A percentile compares a stretch with the other conserved stretches of the same genome.
These are phyloP conservation scores for Willisornis vidua DNA, from an alignment of 2,113 vertebrate genomes.

Conservation along the genomic window DNA sequence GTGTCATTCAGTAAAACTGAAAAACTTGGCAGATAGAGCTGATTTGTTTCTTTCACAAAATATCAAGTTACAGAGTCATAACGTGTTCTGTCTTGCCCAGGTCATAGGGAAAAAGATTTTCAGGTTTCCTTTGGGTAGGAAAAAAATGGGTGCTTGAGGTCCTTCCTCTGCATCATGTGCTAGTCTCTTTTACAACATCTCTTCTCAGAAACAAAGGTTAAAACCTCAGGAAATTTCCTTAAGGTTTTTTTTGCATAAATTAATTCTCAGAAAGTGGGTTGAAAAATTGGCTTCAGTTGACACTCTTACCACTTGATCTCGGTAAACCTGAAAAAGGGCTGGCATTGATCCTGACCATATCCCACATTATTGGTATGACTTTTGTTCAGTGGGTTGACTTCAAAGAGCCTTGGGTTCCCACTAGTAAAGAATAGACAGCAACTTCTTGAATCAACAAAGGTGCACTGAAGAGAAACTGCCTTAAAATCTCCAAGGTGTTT, in stretches of 20 bases:
- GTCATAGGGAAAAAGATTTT: background rate
- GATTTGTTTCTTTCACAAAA: conserved; percentile 34
- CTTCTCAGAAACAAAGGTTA: conserved; percentile 30
- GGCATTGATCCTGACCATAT: background rate
- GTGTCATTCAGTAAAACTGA: conserved; percentile 25
- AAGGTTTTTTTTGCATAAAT: background rate
- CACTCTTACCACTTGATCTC: background rate
- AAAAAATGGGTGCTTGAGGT: background rate
- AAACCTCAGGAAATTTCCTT: conserved; percentile 32
- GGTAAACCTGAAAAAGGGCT: background rate
- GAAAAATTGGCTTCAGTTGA: background rate
- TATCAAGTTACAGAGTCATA: background rate
- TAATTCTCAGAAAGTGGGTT: background rate
- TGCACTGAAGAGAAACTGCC: background rate
- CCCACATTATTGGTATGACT: background rate
- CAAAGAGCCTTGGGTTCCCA: background rate
- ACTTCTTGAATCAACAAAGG: background rate
- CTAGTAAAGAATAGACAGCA: background rate
- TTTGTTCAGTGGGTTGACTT: background rate
- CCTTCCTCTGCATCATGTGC: background rate
- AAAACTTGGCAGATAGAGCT: background rate
- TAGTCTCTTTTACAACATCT: background rate
- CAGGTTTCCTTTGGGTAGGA: background rate
- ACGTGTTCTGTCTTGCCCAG: conserved; percentile 1
- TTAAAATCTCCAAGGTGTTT: background rate